Evolutionary conservation across 2,888 invertebrate species (phyloP).

Genomic region (Drosophila emarginata): DNA sequence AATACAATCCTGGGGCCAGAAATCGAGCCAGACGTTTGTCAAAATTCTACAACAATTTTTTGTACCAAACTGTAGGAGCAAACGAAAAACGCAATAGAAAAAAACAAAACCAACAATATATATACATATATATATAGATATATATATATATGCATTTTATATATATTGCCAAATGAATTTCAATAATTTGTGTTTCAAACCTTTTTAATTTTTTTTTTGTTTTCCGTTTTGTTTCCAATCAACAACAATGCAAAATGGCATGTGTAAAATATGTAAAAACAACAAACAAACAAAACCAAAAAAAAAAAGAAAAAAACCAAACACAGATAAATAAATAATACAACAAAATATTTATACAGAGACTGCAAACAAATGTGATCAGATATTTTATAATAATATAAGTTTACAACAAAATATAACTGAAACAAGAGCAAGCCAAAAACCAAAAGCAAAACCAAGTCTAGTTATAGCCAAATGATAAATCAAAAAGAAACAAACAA

Average conservation of each 20-base stretch:
- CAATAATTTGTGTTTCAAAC: not conserved
- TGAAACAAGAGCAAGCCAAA: slow-evolving; percentile 42
- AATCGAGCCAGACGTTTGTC: slow-evolving; percentile 66
- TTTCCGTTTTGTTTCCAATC: not conserved
- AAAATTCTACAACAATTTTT: slow-evolving; percentile 70
- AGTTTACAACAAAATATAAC: slow-evolving; percentile 71
- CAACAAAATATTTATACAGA: slow-evolving; percentile 80
- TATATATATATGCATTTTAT: slow-evolving; percentile 22
- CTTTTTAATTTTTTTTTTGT: not conserved
- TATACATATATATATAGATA: slow-evolving; percentile 15
- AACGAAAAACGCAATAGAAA: slow-evolving; percentile 81
- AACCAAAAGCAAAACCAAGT: slow-evolving; percentile 43
- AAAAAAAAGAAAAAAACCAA: slow-evolving; percentile 52
- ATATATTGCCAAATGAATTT: slow-evolving; percentile 30
- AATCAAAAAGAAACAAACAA: slow-evolving; percentile 51
- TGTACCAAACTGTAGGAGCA: slow-evolving; percentile 75
- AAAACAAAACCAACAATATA: slow-evolving; percentile 31
- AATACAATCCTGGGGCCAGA: slow-evolving; percentile 38
- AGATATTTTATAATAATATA: slow-evolving; percentile 82
- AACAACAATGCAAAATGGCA: slow-evolving; percentile 17
- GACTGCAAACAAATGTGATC: slow-evolving; percentile 83
- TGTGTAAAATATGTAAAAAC: slow-evolving; percentile 70
- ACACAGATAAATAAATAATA: slow-evolving; percentile 61
- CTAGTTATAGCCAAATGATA: slow-evolving; percentile 64
- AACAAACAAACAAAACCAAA: slow-evolving; percentile 27